phyloP scores from a whole-genome alignment of 2,888 invertebrate genomes.

The Cerastoderma edule region DNA sequence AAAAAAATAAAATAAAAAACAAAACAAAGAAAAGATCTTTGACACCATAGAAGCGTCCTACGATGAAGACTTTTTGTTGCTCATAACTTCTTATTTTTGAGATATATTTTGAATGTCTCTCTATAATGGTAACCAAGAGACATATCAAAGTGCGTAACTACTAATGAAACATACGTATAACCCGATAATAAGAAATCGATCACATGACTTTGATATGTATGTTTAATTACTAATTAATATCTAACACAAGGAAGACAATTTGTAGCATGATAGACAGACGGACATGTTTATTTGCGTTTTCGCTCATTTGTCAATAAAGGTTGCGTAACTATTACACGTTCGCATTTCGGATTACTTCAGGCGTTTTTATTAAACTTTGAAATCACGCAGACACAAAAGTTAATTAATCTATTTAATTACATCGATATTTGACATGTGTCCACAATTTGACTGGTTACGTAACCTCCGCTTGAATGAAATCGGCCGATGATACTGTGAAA shows the following conservation, averaged over 20 bases:
- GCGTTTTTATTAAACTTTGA: not conserved
- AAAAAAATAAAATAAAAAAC: no score
- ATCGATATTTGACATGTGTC: constrained; percentile 14
- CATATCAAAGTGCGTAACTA: no score
- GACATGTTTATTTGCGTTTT: constrained; percentile 5
- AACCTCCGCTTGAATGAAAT: constrained; percentile 1
- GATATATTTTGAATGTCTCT: no score
- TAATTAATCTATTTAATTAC: constrained; percentile 8
- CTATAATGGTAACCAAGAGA: no score
- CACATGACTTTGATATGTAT: no score
- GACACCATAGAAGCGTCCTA: no score
- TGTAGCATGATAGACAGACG: constrained; percentile 4
- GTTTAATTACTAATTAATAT: constrained; percentile 20
- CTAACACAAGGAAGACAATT: constrained; percentile 22
- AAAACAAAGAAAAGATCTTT: no score
- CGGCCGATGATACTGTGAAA: no score
- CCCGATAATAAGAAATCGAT: no score
- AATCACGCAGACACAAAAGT: constrained; percentile 12
- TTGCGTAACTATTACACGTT: constrained; percentile 14
- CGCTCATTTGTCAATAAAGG: not conserved
- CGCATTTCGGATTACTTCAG: not conserved
- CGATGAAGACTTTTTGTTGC: no score
- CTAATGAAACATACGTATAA: no score
- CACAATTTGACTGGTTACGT: constrained; percentile 6
- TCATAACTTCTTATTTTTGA: no score